phyloP scores from a whole-genome alignment of 2,888 invertebrate genomes.

The Pseudeuparius sepicola region DNA sequence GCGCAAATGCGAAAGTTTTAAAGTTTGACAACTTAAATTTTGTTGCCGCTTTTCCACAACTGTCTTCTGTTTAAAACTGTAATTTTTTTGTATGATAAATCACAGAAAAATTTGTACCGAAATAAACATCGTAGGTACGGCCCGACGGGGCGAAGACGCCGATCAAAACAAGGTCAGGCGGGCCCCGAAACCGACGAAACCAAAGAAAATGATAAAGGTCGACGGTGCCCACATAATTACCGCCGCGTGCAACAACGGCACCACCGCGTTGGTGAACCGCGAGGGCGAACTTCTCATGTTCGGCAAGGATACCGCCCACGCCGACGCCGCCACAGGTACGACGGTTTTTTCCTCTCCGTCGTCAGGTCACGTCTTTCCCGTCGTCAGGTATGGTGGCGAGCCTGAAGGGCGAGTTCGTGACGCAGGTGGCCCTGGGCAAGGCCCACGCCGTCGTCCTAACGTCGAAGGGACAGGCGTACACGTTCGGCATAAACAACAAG shows the following conservation, averaged over 20 bases:
- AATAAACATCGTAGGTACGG: constrained; percentile 62
- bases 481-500: constrained; percentile 96
- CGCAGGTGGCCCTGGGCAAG: constrained; percentile 80
- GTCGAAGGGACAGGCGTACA: constrained; percentile 81
- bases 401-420: constrained; percentile 38
- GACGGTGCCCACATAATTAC: constrained; percentile 75
- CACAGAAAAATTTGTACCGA: no score
- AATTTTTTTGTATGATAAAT: no score
- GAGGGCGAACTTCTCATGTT: constrained; percentile 88
- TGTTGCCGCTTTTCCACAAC: no score
- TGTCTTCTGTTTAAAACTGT: constrained; percentile 8
- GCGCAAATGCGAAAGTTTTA: no score
- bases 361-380: background rate
- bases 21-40: no score
- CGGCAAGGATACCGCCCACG: constrained; percentile 85
- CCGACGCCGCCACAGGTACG: constrained; percentile 55
- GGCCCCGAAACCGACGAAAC: constrained; percentile 83
- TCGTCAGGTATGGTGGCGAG: constrained; percentile 33
- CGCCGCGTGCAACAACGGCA: constrained; percentile 90
- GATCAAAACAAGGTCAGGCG: constrained; percentile 68
- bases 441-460: constrained; percentile 90
- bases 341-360: background rate
- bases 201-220: constrained; percentile 84
- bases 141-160: constrained; percentile 88
- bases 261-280: constrained; percentile 83